A percentile compares a stretch with the other conserved stretches of the same genome.
Evolutionary conservation across 2,888 invertebrate genomes (phyloP).

Genomic region (Galerucella calmariensis): DNA sequence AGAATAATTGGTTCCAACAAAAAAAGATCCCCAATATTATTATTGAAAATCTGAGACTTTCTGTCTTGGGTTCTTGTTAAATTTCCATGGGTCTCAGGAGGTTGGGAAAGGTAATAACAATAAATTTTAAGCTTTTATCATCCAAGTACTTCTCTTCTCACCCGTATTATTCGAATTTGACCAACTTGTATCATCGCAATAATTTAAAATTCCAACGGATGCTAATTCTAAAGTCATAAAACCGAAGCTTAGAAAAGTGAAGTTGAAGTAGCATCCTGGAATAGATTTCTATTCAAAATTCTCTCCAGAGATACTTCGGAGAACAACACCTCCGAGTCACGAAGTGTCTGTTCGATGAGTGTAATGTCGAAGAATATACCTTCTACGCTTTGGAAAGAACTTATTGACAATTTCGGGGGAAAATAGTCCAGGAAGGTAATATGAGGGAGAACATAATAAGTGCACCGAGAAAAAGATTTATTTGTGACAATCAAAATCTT

Average conservation of each 20-base stretch:
- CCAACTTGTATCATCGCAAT: not conserved
- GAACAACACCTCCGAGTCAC: not conserved
- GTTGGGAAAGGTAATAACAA: not conserved
- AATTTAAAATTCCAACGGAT: not conserved
- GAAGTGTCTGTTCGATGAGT: too few species aligned
- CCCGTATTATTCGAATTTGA: not conserved
- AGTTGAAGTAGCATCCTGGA: not conserved
- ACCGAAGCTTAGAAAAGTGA: not conserved
- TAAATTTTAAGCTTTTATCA: not conserved
- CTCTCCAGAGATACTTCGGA: not conserved
- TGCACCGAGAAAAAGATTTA: too few species aligned
- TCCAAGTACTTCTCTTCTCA: not conserved
- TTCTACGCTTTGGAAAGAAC: too few species aligned
- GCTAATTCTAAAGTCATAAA: conserved; percentile 6
- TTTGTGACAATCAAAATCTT: too few species aligned
- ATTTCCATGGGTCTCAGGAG: not conserved
- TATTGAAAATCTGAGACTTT: too few species aligned
- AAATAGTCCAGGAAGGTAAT: too few species aligned
- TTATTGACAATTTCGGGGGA: too few species aligned
- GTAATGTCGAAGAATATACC: too few species aligned
- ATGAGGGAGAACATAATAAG: too few species aligned
- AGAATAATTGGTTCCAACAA: too few species aligned
- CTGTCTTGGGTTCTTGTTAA: too few species aligned
- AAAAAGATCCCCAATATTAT: too few species aligned
- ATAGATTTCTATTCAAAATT: not conserved